Conservation (phyloP, 2,888 invertebrate species). For the Acrobasis repandana region DNA sequence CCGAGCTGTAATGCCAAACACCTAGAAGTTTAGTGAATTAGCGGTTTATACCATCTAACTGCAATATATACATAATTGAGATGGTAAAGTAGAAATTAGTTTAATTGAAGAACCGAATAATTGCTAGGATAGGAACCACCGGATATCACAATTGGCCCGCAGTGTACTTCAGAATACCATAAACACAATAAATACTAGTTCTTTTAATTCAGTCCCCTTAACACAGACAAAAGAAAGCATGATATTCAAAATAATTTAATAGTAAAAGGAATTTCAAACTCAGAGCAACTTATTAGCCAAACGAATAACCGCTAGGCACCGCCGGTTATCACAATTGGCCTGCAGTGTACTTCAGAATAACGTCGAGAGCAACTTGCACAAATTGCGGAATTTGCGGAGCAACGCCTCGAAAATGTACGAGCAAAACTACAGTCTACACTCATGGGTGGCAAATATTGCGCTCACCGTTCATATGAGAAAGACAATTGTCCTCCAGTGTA, state of each 20-base stretch:
- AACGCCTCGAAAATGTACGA: constrained; percentile 1
- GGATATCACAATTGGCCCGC: not conserved
- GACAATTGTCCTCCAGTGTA: not conserved
- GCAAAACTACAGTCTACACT: not conserved
- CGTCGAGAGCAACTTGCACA: constrained; percentile 4
- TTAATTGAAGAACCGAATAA: no score
- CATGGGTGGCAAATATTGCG: constrained; percentile 2
- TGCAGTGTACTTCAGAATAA: constrained; percentile 1
- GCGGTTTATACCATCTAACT: no score
- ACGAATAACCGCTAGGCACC: not conserved
- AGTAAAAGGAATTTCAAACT: not conserved
- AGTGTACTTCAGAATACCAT: not conserved
- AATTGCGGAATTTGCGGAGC: constrained; percentile 4
- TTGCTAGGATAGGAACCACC: not conserved
- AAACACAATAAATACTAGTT: no score
- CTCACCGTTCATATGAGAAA: not conserved
- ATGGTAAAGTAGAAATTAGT: no score
- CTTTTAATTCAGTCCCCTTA: not conserved
- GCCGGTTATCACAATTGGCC: not conserved
- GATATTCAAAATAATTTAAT: not conserved
- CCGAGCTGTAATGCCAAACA: no score
- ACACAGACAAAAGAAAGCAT: not conserved
- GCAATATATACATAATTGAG: no score
- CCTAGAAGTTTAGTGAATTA: no score
- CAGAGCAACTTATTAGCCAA: not conserved